Evolutionary conservation across 2,797 vertebrate species (phyloP).

Genomic region (Thaleichthys pacificus): DNA sequence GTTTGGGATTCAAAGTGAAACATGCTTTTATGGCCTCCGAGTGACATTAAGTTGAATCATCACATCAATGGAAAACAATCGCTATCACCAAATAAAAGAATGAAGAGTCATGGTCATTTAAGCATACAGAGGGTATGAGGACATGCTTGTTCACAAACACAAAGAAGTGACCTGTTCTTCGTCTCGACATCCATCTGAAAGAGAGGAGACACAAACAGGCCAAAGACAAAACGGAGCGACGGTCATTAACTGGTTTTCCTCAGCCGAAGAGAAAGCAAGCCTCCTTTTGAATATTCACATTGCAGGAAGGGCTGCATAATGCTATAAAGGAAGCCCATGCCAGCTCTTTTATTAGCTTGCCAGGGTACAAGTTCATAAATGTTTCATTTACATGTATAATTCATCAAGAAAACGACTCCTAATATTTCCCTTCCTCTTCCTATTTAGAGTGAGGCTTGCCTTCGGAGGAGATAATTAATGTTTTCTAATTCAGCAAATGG

Average conservation of each 20-base stretch:
- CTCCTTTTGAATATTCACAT: constrained; percentile 23
- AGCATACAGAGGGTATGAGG: not conserved
- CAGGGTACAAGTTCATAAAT: constrained; percentile 51
- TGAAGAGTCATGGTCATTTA: not conserved
- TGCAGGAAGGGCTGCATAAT: constrained; percentile 9
- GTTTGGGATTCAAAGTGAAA: no score
- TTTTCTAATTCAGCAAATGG: constrained; percentile 67
- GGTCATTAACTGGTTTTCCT: constrained; percentile 34
- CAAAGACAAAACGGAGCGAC: constrained; percentile 14
- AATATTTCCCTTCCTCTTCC: constrained; percentile 49
- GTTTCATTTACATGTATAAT: constrained; percentile 68
- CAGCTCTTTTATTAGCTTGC: constrained; percentile 30
- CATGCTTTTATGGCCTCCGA: no score
- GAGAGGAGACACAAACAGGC: constrained; percentile 48
- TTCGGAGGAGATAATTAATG: constrained; percentile 64
- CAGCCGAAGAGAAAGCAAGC: constrained; percentile 25
- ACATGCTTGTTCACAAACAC: constrained; percentile 8
- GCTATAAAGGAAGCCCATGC: constrained; percentile 29
- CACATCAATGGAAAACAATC: not conserved
- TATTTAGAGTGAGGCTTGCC: constrained; percentile 52
- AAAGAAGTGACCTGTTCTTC: constrained; percentile 84
- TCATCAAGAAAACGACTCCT: constrained; percentile 59
- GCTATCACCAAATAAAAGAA: not conserved
- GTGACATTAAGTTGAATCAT: no score
- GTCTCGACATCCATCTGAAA: constrained; percentile 88